Evolutionary conservation across 2,888 invertebrate species (phyloP).

Genomic region (Lampropteryx suffumata): DNA sequence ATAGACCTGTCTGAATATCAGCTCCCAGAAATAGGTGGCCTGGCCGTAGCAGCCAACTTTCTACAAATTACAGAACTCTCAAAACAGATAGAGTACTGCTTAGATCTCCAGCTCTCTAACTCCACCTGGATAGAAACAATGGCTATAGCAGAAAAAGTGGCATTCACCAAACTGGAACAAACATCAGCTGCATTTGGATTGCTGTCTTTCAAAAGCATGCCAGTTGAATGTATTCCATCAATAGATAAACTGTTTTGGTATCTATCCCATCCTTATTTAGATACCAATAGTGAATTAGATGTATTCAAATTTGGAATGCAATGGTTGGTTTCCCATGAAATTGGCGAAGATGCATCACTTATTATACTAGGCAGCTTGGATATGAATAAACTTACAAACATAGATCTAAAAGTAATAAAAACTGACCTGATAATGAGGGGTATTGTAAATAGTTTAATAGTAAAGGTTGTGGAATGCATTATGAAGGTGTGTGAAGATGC

Average conservation of each 20-base stretch:
- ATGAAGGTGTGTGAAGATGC: conserved; percentile 39
- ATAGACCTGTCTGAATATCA: conserved; percentile 61
- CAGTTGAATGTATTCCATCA: conserved; percentile 52
- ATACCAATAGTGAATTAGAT: conserved; percentile 54
- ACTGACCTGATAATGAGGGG: conserved; percentile 37
- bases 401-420: conserved; percentile 53
- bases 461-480: conserved; percentile 59
- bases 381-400: conserved; percentile 44
- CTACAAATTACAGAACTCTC: conserved; percentile 68
- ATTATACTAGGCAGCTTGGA: conserved; percentile 66
- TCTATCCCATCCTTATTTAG: conserved; percentile 66
- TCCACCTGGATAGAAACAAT: conserved; percentile 63
- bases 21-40: conserved; percentile 48
- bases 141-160: conserved; percentile 59
- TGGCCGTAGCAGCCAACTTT: conserved; percentile 64
- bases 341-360: conserved; percentile 59
- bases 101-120: conserved; percentile 52
- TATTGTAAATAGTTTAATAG: conserved; percentile 52
- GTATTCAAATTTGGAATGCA: conserved; percentile 68
- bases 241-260: conserved; percentile 67
- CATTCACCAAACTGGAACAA: conserved; percentile 53
- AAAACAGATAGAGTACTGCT: conserved; percentile 63
- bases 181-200: conserved; percentile 56
- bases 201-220: conserved; percentile 60
- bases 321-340: conserved; percentile 55